phyloP scores from a whole-genome alignment of 2,888 invertebrate genomes.

The Ectemnius lituratus region DNA sequence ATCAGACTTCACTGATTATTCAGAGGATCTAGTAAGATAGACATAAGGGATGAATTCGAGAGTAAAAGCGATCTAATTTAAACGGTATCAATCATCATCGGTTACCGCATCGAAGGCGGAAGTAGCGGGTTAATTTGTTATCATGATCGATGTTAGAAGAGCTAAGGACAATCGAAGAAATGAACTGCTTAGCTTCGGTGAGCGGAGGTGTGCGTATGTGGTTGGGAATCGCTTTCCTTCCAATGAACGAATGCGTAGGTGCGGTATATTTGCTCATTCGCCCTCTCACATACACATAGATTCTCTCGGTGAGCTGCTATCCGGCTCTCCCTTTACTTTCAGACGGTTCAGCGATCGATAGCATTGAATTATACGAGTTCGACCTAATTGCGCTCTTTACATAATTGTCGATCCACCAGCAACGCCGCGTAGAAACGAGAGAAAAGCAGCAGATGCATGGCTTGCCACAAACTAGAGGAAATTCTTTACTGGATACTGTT shows the following conservation, averaged over 20 bases:
- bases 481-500: not conserved
- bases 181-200: not conserved
- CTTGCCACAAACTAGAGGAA: not conserved
- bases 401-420: conserved; percentile 20
- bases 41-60: too few relatives aligned
- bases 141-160: conserved; percentile 14
- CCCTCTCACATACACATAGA: too few relatives aligned
- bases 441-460: too few relatives aligned
- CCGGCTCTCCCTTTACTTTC: conserved; percentile 52
- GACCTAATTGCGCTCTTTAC: conserved; percentile 50
- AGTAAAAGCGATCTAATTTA: not conserved
- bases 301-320: not conserved
- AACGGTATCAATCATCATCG: conserved; percentile 5
- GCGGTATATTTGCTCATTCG: conserved; percentile 60
- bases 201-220: not conserved
- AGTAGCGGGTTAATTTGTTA: conserved; percentile 10
- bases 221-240: not conserved
- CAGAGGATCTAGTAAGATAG: too few relatives aligned
- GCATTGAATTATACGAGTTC: conserved; percentile 47
- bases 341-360: conserved; percentile 53
- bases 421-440: too few relatives aligned
- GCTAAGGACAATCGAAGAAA: conserved; percentile 35
- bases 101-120: conserved; percentile 22
- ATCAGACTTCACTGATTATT: too few relatives aligned
- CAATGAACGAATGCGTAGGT: conserved; percentile 40